Evolutionary conservation across 2,888 invertebrate species (phyloP).

Genomic region (Alsophila aescularia): DNA sequence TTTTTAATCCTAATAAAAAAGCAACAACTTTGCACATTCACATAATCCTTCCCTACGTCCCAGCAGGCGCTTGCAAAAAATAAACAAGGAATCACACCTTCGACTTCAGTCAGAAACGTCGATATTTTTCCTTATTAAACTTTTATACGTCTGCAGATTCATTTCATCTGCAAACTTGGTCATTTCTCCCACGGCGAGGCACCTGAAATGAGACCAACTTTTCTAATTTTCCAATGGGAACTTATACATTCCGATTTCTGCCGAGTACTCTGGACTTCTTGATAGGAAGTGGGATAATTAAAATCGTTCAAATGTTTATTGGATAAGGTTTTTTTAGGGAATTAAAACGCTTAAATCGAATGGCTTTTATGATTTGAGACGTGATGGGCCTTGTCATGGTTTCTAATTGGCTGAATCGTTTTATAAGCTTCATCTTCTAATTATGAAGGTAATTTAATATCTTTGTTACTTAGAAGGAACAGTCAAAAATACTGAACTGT

Average conservation of each 20-base stretch:
- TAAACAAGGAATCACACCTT: conserved; percentile 16
- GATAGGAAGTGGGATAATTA: conserved; percentile 26
- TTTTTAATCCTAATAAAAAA: neutral
- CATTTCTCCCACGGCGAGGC: conserved; percentile 59
- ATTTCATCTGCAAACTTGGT: conserved; percentile 66
- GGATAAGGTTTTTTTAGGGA: conserved; percentile 4
- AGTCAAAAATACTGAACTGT: too few species aligned
- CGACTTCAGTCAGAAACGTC: conserved; percentile 23
- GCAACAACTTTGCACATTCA: neutral
- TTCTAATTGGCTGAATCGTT: neutral
- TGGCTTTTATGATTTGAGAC: conserved; percentile 10
- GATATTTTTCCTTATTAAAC: conserved; percentile 49
- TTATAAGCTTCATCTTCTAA: neutral
- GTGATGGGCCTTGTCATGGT: neutral
- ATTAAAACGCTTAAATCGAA: conserved; percentile 9
- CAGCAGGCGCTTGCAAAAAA: neutral
- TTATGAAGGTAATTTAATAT: neutral
- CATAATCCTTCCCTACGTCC: too few species aligned
- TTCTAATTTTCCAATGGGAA: conserved; percentile 78
- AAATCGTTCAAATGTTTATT: conserved; percentile 21
- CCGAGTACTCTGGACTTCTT: conserved; percentile 13
- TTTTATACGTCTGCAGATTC: conserved; percentile 42
- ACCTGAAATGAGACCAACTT: conserved; percentile 69
- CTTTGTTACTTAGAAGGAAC: too few species aligned
- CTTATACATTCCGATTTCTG: conserved; percentile 54